Evolutionary conservation across 2,888 invertebrate genomes (phyloP).

Genomic region (Allygus modestus): DNA sequence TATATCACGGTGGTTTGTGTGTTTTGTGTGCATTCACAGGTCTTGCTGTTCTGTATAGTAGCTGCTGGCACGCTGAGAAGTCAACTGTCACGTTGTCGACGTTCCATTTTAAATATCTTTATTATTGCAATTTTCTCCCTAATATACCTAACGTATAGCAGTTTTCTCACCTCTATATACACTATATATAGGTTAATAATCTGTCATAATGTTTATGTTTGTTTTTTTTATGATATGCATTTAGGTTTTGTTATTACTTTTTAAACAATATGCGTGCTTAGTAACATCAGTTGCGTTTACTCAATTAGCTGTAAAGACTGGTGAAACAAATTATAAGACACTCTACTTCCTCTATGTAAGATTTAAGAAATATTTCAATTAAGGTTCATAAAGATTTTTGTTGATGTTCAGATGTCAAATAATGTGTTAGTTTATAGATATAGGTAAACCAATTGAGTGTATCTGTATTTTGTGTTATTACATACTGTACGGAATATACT

Average conservation of each 20-base stretch:
- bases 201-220: conserved; percentile 38
- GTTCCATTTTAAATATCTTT: conserved; percentile 44
- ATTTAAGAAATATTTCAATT: conserved; percentile 29
- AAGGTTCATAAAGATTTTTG: conserved; percentile 22
- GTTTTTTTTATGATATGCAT: conserved; percentile 58
- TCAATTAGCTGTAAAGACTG: conserved; percentile 46
- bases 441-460: conserved; percentile 46
- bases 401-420: conserved; percentile 41
- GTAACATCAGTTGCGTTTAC: conserved; percentile 10
- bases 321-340: conserved; percentile 45
- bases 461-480: conserved; percentile 59
- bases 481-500: conserved; percentile 55
- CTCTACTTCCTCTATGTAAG: conserved; percentile 48
- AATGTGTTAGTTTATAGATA: conserved; percentile 51
- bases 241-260: conserved; percentile 55
- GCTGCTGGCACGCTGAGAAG: conserved; percentile 52
- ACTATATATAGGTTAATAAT: conserved; percentile 50
- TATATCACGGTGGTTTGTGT: conserved; percentile 61
- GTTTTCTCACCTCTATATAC: conserved; percentile 40
- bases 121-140: conserved; percentile 29
- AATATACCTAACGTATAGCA: conserved; percentile 36
- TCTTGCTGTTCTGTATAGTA: conserved; percentile 58
- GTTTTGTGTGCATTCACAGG: conserved; percentile 63
- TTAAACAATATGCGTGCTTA: conserved; percentile 37
- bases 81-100: conserved; percentile 25